Evolutionary conservation across 1,140 invertebrate genomes (phyloP).

Genomic region (Bathynomus jamesi): DNA sequence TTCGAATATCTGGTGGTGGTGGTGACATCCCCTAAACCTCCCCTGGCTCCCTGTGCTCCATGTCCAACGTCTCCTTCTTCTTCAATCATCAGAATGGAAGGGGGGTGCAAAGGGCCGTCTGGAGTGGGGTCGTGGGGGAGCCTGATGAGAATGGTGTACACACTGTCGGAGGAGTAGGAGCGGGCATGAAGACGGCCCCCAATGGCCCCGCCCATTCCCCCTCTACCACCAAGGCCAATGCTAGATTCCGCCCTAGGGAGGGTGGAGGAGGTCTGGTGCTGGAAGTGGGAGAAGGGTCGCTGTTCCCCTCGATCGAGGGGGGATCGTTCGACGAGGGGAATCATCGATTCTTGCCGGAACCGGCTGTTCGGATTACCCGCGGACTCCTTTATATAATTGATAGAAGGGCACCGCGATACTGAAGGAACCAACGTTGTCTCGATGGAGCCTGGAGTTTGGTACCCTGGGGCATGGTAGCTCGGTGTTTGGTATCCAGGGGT

Average conservation of each 20-base stretch:
- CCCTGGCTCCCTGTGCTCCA: conserved; percentile 10
- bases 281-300: conserved; percentile 39
- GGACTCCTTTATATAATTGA: conserved; percentile 69
- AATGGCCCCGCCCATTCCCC: conserved; percentile 36
- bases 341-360: conserved; percentile 37
- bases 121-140: conserved; percentile 52
- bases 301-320: conserved; percentile 38
- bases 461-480: conserved; percentile 30
- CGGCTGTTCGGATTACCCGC: conserved; percentile 46
- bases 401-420: conserved; percentile 70
- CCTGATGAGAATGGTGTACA: conserved; percentile 87
- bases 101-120: conserved; percentile 42
- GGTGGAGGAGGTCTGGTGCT: conserved; percentile 32
- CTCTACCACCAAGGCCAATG: conserved; percentile 19
- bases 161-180: conserved; percentile 42
- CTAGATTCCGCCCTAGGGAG: conserved; percentile 25
- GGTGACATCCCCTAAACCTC: background rate
- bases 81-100: conserved; percentile 80
- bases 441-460: conserved; percentile 65
- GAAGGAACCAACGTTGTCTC: conserved; percentile 67
- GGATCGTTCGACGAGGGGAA: conserved; percentile 44
- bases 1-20: conserved; percentile 22
- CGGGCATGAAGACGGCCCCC: conserved; percentile 44
- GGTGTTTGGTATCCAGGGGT: conserved; percentile 5
- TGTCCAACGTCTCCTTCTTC: conserved; percentile 24